Evolutionary conservation across 2,888 invertebrate species (phyloP).

Genomic region (Dorcus hopei): DNA sequence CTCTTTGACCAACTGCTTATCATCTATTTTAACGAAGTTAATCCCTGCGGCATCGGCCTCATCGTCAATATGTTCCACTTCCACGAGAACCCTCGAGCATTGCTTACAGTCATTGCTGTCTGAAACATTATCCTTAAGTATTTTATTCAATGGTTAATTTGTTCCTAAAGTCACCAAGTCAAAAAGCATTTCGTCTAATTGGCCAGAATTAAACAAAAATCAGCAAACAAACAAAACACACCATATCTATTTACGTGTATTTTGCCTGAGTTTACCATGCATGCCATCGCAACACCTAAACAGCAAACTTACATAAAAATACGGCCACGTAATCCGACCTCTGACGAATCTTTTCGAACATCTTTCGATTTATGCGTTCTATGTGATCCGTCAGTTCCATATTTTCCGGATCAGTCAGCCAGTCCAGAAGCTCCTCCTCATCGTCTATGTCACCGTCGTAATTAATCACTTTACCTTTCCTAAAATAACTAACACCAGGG

Average conservation of each 20-base stretch:
- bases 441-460: conserved; percentile 92
- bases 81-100: conserved; percentile 80
- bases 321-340: conserved; percentile 88
- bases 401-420: conserved; percentile 89
- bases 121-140: conserved; percentile 53
- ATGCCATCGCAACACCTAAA: background rate
- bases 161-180: no score
- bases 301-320: conserved; percentile 76
- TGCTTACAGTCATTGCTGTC: conserved; percentile 95
- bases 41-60: conserved; percentile 88
- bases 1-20: conserved; percentile 81
- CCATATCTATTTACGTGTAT: background rate
- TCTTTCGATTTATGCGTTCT: conserved; percentile 86
- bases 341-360: conserved; percentile 88
- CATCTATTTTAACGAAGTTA: conserved; percentile 90
- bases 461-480: conserved; percentile 84
- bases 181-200: no score
- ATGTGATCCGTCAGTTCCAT: conserved; percentile 93
- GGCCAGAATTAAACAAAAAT: no score
- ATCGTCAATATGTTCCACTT: conserved; percentile 91
- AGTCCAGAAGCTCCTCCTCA: conserved; percentile 84
- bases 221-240: background rate
- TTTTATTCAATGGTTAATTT: background rate
- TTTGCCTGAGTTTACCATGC: background rate
- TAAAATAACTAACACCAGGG: conserved; percentile 87